Percentiles rank a stretch among this genome's conserved stretches.
Evolutionary conservation across 2,888 invertebrate species (phyloP).

Genomic region (Dryobotodes eremita): DNA sequence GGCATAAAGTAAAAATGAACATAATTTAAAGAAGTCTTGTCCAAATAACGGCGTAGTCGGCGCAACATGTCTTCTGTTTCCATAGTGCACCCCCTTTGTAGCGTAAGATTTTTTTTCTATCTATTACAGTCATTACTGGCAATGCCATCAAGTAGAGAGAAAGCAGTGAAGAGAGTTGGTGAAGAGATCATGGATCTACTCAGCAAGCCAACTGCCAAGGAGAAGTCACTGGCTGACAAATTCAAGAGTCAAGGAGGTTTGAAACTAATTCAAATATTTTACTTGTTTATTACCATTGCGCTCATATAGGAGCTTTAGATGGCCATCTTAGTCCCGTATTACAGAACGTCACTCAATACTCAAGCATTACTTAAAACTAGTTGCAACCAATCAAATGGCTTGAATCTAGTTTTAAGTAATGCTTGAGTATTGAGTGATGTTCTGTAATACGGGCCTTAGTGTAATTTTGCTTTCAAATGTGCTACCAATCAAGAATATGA

Average conservation of each 20-base stretch:
- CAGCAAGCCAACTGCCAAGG: constrained; percentile 99
- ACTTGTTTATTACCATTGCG: neutral
- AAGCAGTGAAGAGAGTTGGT: constrained; percentile 98
- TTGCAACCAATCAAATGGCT: no score
- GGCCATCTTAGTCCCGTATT: neutral
- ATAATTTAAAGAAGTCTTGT: no score
- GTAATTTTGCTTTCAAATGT: neutral
- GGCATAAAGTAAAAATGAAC: no score
- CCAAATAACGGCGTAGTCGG: no score
- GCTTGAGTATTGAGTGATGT: no score
- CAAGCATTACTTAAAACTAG: no score
- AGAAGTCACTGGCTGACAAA: constrained; percentile 97
- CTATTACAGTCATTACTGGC: constrained; percentile 94
- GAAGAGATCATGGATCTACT: constrained; percentile 98
- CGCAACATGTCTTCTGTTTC: no score
- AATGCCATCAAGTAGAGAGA: constrained; percentile 98
- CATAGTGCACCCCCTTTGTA: no score
- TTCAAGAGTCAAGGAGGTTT: constrained; percentile 98
- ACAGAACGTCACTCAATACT: no score
- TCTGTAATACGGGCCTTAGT: no score
- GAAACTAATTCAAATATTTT: constrained; percentile 18
- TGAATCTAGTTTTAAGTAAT: no score
- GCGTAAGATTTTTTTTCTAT: no score
- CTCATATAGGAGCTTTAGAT: neutral
- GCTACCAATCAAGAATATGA: neutral